Percentiles rank a stretch among this genome's conserved stretches.
Evolutionary conservation across 2,888 invertebrate genomes (phyloP).

Genomic region (Harpalus rufipes): DNA sequence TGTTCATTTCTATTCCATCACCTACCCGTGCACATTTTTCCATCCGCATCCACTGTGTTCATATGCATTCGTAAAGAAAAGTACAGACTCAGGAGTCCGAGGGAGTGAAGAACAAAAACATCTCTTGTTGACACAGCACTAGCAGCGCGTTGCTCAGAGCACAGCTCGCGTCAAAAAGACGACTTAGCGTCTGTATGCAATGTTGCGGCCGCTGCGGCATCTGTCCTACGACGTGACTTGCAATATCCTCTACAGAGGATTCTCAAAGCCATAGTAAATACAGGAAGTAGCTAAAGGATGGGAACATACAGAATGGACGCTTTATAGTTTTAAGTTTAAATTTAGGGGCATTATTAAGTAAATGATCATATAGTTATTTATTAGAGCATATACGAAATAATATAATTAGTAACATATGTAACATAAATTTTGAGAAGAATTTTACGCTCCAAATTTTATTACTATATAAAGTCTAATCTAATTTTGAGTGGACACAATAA

Average conservation of each 20-base stretch:
- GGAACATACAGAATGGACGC: background rate
- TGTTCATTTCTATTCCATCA: constrained; percentile 5
- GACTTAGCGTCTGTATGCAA: constrained; percentile 46
- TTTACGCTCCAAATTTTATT: too few relatives aligned
- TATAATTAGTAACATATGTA: too few relatives aligned
- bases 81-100: background rate
- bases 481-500: too few relatives aligned
- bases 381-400: too few relatives aligned
- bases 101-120: constrained; percentile 48
- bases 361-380: too few relatives aligned
- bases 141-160: constrained; percentile 2
- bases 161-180: constrained; percentile 40
- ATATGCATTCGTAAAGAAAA: constrained; percentile 5
- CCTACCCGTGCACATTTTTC: background rate
- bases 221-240: constrained; percentile 75
- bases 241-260: constrained; percentile 70
- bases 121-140: constrained; percentile 43
- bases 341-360: too few relatives aligned
- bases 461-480: too few relatives aligned
- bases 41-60: constrained; percentile 4
- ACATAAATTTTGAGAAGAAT: too few relatives aligned
- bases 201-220: constrained; percentile 69
- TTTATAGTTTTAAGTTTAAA: too few relatives aligned
- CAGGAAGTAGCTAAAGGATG: background rate
- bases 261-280: constrained; percentile 37